Conservation (phyloP, 2,888 invertebrate genomes). For the Cryptus armator region DNA sequence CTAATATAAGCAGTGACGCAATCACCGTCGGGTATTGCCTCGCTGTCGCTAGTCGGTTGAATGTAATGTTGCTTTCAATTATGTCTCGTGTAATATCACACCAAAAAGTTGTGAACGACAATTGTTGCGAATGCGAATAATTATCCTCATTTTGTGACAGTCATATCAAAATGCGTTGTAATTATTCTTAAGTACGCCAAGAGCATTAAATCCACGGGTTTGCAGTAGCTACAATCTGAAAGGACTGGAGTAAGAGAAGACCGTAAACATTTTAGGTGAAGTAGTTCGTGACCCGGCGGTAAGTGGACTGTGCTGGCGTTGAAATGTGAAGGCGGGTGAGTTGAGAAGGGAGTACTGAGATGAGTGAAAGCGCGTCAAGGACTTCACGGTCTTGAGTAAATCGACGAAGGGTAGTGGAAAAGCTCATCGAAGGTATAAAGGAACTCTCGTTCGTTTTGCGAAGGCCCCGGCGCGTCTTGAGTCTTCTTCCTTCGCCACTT, state of each 20-base stretch:
- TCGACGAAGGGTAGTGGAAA: conserved; percentile 43
- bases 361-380: conserved; percentile 54
- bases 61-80: too few species aligned
- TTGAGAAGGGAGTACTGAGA: conserved; percentile 38
- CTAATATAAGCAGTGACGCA: too few species aligned
- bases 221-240: conserved; percentile 33
- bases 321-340: conserved; percentile 28
- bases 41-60: too few species aligned
- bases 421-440: conserved; percentile 35
- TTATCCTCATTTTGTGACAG: not conserved
- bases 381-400: conserved; percentile 33
- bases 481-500: conserved; percentile 14
- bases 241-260: conserved; percentile 20
- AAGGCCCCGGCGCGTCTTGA: conserved; percentile 19
- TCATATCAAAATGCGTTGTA: conserved; percentile 20
- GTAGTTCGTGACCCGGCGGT: conserved; percentile 38
- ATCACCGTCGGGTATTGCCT: too few species aligned
- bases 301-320: conserved; percentile 47
- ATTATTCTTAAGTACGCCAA: conserved; percentile 53
- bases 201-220: conserved; percentile 43
- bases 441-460: conserved; percentile 9
- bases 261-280: conserved; percentile 57
- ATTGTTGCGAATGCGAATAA: conserved; percentile 7
- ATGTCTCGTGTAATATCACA: not conserved
- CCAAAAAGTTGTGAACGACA: not conserved